phyloP scores from a whole-genome alignment of 1,140 invertebrate species.

The Batillaria attramentaria region DNA sequence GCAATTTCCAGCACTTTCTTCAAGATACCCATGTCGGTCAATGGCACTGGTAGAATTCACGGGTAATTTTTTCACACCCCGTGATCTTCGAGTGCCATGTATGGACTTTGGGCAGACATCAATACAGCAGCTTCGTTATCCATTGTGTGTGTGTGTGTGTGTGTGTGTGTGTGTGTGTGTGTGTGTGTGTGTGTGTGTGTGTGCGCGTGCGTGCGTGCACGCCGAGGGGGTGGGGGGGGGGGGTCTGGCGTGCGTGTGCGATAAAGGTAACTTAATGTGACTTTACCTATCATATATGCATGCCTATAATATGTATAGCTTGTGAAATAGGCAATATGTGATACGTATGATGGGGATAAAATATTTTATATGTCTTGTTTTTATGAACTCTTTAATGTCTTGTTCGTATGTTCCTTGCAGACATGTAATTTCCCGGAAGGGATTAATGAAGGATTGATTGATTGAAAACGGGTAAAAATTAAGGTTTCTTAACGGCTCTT shows the following conservation, averaged over 20 bases:
- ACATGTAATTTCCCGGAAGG: too few species aligned
- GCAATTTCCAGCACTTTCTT: neutral
- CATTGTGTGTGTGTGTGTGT: neutral
- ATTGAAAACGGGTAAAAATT: too few species aligned
- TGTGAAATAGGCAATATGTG: too few species aligned
- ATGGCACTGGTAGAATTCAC: constrained; percentile 29
- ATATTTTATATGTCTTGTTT: too few species aligned
- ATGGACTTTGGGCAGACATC: constrained; percentile 15
- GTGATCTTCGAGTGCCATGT: constrained; percentile 14
- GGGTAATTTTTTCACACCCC: constrained; percentile 12
- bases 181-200: neutral
- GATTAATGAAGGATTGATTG: too few species aligned
- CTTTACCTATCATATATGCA: too few species aligned
- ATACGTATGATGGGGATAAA: too few species aligned
- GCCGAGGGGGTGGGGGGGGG: neutral
- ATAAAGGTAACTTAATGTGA: too few species aligned
- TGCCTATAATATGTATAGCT: too few species aligned
- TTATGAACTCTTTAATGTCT: too few species aligned
- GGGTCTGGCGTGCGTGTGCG: neutral
- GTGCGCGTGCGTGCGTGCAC: neutral
- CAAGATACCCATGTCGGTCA: constrained; percentile 17
- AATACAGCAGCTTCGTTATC: neutral
- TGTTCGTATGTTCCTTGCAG: too few species aligned
- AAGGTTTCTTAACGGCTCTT: too few species aligned
- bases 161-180: neutral